A percentile compares a stretch with the other conserved stretches of the same genome.
Conservation (phyloP, 2,113 vertebrate genomes). For the Ia io region DNA sequence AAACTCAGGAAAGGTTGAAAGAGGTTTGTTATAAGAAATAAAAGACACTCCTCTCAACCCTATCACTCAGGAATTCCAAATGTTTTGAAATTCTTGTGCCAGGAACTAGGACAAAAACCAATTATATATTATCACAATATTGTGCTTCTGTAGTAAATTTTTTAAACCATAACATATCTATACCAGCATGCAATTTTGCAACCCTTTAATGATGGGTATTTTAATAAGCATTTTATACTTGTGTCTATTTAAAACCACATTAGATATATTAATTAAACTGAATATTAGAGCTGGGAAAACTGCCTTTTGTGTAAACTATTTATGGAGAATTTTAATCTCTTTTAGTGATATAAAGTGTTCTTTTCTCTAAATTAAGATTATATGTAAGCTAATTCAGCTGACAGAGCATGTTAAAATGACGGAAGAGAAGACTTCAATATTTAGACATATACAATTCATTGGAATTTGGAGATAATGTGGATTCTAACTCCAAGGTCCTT, state of each 20-base stretch:
- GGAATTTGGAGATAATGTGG: neutral
- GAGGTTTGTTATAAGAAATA: neutral
- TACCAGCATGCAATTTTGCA: neutral
- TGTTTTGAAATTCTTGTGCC: neutral
- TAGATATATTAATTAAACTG: conserved; percentile 44
- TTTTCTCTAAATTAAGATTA: conserved; percentile 35
- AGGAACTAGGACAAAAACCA: neutral
- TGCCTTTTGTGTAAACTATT: conserved; percentile 38
- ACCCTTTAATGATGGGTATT: neutral
- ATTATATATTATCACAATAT: neutral
- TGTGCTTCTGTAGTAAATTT: neutral
- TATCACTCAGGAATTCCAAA: neutral
- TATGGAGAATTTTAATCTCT: conserved; percentile 11
- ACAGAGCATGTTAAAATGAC: conserved; percentile 18
- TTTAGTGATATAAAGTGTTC: neutral
- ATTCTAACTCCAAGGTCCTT: neutral
- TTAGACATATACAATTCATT: conserved; percentile 14
- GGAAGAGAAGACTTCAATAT: conserved; percentile 8
- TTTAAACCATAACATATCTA: neutral
- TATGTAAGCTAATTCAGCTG: neutral
- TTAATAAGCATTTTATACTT: neutral
- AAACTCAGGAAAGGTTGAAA: neutral
- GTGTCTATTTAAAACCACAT: neutral
- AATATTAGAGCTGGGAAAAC: neutral
- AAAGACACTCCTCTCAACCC: neutral